phyloP scores from a whole-genome alignment of 2,113 vertebrate species.

The Cyrtonyx montezumae region DNA sequence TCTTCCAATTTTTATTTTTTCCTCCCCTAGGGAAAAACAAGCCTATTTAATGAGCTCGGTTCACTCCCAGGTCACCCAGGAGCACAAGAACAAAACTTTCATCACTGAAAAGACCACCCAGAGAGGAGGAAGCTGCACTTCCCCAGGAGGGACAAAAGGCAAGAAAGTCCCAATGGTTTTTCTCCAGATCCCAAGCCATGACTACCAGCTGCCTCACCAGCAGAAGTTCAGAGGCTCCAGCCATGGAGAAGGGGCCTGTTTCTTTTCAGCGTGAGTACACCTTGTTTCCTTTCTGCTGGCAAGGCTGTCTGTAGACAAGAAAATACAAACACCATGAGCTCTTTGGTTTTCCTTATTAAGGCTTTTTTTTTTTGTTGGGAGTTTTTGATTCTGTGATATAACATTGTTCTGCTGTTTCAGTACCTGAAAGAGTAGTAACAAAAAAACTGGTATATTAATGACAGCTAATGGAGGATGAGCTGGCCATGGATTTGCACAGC shows the following conservation, averaged over 20 bases:
- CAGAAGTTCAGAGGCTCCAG: background rate
- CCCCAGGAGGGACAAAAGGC: background rate
- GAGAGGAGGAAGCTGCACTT: background rate
- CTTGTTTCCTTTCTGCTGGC: background rate
- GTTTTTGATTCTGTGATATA: background rate
- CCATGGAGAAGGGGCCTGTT: background rate
- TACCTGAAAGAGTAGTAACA: background rate
- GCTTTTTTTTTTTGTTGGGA: background rate
- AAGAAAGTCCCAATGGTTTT: background rate
- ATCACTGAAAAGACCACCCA: slow-evolving; percentile 52
- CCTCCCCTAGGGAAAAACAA: background rate
- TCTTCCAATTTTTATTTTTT: background rate
- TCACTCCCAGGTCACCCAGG: slow-evolving; percentile 41
- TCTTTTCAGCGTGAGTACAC: slow-evolving; percentile 7
- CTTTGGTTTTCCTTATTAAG: background rate
- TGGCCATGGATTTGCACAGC: background rate
- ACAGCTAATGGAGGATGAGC: background rate
- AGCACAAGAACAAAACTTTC: slow-evolving; percentile 33
- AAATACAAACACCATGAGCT: slow-evolving; percentile 5
- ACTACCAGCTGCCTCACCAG: background rate
- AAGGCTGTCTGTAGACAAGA: background rate
- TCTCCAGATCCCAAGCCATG: background rate
- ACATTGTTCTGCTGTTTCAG: background rate
- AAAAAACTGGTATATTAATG: background rate
- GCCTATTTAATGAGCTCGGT: slow-evolving; percentile 11